Percentiles rank a stretch among this genome's conserved stretches.
phyloP scores from a whole-genome alignment of 2,113 vertebrate species.

The Trogon surrucura region DNA sequence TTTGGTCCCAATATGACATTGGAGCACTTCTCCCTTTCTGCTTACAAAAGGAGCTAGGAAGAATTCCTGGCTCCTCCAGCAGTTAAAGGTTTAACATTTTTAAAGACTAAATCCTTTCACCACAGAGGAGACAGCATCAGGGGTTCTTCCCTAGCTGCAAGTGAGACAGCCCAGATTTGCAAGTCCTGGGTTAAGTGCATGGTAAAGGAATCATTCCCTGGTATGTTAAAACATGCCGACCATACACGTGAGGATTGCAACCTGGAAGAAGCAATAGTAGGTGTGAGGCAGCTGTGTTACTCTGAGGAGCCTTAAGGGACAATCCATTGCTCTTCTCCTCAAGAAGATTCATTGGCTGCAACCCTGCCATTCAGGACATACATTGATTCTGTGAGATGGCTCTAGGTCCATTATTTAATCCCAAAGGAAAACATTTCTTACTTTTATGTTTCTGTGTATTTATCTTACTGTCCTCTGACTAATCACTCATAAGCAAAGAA shows the following conservation, averaged over 20 bases:
- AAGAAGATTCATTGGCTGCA: not conserved
- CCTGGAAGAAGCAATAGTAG: not conserved
- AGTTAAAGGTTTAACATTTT: not conserved
- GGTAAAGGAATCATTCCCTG: not conserved
- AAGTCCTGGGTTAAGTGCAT: not conserved
- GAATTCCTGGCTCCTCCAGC: not conserved
- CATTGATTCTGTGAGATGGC: not conserved
- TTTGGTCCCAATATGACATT: fast-evolving
- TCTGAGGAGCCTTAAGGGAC: not conserved
- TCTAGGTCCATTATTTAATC: not conserved
- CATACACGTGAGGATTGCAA: not conserved
- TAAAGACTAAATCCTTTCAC: not conserved
- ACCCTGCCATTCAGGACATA: not conserved
- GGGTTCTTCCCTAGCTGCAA: not conserved
- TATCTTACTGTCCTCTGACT: not conserved
- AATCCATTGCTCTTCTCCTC: not conserved
- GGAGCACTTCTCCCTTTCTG: not conserved
- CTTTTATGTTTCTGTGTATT: not conserved
- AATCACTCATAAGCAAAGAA: not conserved
- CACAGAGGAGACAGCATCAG: not conserved
- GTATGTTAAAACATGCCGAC: not conserved
- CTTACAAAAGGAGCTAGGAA: not conserved
- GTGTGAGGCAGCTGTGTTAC: not conserved
- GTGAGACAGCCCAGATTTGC: not conserved
- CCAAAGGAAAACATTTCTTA: not conserved